Percentiles rank a stretch among this genome's conserved stretches.
Conservation (phyloP, 2,888 invertebrate species). For the Hoplodrina blanda region DNA sequence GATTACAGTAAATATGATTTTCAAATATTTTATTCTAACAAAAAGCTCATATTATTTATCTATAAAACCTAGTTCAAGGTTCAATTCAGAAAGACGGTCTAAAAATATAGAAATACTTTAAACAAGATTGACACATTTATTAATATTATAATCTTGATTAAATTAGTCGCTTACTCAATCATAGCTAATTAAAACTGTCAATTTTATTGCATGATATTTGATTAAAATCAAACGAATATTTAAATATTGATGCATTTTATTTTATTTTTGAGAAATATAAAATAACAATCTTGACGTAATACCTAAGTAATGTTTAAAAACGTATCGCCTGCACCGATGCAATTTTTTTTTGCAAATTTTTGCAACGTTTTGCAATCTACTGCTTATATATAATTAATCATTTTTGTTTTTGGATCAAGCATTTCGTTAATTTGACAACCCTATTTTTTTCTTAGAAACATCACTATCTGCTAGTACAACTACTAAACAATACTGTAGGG, state of each 20-base stretch:
- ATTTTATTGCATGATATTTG: neutral
- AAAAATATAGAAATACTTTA: neutral
- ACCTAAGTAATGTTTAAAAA: neutral
- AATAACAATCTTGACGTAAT: constrained; percentile 1
- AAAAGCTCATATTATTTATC: no score
- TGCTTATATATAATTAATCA: no score
- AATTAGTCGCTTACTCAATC: constrained; percentile 19
- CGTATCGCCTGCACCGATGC: no score
- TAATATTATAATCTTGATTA: constrained; percentile 14
- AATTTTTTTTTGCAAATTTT: no score
- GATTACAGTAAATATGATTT: neutral
- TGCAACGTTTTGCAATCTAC: no score
- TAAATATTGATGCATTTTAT: constrained; percentile 3
- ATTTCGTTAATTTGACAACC: no score
- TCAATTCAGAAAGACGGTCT: neutral
- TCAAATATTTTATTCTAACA: no score
- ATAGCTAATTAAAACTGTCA: constrained; percentile 6
- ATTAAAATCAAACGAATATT: neutral
- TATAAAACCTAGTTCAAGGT: neutral
- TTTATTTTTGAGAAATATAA: neutral
- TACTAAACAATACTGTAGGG: no score
- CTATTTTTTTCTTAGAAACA: no score
- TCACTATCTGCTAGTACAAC: no score
- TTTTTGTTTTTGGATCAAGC: no score
- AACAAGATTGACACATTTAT: constrained; percentile 9